Conservation (phyloP, 2,888 invertebrate genomes). For the Trichopoda pennipes region DNA sequence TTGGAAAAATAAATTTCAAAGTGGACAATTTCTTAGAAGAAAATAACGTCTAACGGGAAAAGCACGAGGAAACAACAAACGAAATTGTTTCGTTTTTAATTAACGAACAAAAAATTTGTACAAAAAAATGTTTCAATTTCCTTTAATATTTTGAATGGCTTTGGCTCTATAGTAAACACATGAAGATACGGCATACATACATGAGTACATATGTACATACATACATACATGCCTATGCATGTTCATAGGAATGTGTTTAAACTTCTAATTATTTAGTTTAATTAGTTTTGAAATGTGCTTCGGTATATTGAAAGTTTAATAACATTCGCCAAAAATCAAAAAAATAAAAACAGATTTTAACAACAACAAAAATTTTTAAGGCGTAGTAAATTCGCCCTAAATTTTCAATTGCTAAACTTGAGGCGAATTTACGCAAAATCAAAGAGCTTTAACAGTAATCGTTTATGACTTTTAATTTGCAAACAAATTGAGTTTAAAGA, state of each 20-base stretch:
- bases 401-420: no score
- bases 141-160: slow-evolving; percentile 58
- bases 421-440: no score
- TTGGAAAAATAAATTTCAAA: neutral
- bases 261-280: slow-evolving; percentile 29
- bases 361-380: no score
- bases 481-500: no score
- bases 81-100: slow-evolving; percentile 33
- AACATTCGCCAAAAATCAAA: slow-evolving; percentile 31
- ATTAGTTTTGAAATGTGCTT: slow-evolving; percentile 45
- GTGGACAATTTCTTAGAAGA: slow-evolving; percentile 8
- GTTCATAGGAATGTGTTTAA: neutral
- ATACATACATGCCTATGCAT: neutral
- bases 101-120: slow-evolving; percentile 20
- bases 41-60: slow-evolving; percentile 38
- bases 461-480: no score
- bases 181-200: neutral
- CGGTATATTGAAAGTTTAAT: slow-evolving; percentile 44
- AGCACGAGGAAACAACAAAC: slow-evolving; percentile 49
- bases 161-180: slow-evolving; percentile 21
- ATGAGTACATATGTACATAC: neutral
- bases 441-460: no score
- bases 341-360: no score
- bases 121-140: slow-evolving; percentile 37
- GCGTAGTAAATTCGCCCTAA: no score